Evolutionary conservation across 2,797 vertebrate genomes (phyloP).

Genomic region (Argya squamiceps): DNA sequence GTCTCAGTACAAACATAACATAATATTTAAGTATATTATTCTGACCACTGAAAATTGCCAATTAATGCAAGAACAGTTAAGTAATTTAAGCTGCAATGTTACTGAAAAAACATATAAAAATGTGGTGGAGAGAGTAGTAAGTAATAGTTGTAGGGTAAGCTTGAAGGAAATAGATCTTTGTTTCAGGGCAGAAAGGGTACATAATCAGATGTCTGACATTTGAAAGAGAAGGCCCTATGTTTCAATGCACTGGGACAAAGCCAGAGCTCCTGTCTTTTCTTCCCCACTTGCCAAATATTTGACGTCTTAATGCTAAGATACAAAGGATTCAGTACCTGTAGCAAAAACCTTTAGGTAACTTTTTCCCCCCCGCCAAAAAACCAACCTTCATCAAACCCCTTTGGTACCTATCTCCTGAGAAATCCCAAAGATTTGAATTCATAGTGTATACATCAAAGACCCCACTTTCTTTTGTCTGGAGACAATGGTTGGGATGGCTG

Average conservation of each 20-base stretch:
- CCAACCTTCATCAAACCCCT: not conserved
- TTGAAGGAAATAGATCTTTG: not conserved
- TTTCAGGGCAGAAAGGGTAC: not conserved
- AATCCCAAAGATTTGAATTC: constrained; percentile 19
- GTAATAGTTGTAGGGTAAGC: not conserved
- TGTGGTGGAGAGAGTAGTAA: not conserved
- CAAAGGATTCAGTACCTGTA: not conserved
- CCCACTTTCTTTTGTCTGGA: constrained; percentile 22
- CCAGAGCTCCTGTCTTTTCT: not conserved
- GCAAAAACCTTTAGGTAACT: not conserved
- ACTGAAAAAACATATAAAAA: not conserved
- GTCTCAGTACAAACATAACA: constrained; percentile 19
- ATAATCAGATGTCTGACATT: not conserved
- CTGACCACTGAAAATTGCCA: constrained; percentile 56
- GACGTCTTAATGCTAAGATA: not conserved
- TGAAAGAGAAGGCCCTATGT: not conserved
- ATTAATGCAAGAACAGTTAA: constrained; percentile 45
- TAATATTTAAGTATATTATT: constrained; percentile 36
- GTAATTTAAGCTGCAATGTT: not conserved
- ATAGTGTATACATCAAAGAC: not conserved
- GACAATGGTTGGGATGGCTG: not conserved
- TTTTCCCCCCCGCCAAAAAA: rapidly evolving
- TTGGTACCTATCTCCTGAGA: not conserved
- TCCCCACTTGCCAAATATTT: not conserved
- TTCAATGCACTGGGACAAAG: not conserved